Evolutionary conservation across 2,113 vertebrate genomes (phyloP).

Genomic region (Platysteira castanea): DNA sequence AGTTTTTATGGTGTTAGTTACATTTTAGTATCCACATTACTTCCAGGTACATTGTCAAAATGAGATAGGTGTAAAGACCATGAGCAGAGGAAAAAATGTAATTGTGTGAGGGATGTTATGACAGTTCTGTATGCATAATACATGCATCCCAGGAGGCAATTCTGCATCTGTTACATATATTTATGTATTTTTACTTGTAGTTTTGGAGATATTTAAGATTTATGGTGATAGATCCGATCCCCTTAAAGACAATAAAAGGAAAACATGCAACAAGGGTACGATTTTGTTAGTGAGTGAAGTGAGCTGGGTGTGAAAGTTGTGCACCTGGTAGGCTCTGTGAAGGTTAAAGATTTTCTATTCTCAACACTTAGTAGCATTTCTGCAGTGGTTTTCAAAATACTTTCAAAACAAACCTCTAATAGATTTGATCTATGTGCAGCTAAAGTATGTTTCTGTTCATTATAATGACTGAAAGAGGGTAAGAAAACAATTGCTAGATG

Average conservation of each 20-base stretch:
- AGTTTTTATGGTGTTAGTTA: neutral
- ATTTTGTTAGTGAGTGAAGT: conserved; percentile 39
- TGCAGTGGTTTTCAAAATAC: conserved; percentile 24
- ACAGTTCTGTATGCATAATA: conserved; percentile 72
- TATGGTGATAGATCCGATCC: conserved; percentile 68
- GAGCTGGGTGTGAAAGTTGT: neutral
- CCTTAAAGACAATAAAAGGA: conserved; percentile 72
- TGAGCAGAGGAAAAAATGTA: conserved; percentile 56
- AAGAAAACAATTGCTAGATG: conserved; percentile 39
- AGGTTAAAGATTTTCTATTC: conserved; percentile 13
- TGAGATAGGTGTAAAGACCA: conserved; percentile 64
- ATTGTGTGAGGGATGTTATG: conserved; percentile 61
- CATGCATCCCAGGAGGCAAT: conserved; percentile 70
- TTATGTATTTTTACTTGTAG: conserved; percentile 73
- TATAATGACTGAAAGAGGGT: conserved; percentile 51
- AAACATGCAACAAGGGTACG: conserved; percentile 61
- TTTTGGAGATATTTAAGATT: conserved; percentile 73
- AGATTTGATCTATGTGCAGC: conserved; percentile 52
- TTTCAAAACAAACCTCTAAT: conserved; percentile 36
- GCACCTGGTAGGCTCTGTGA: neutral
- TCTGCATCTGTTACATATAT: conserved; percentile 78
- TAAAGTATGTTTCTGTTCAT: conserved; percentile 49
- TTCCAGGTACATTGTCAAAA: conserved; percentile 62
- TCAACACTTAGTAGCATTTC: neutral
- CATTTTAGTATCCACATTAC: conserved; percentile 4